Evolutionary conservation across 2,113 vertebrate species (phyloP).

Genomic region (Rhagologus leucostigma): DNA sequence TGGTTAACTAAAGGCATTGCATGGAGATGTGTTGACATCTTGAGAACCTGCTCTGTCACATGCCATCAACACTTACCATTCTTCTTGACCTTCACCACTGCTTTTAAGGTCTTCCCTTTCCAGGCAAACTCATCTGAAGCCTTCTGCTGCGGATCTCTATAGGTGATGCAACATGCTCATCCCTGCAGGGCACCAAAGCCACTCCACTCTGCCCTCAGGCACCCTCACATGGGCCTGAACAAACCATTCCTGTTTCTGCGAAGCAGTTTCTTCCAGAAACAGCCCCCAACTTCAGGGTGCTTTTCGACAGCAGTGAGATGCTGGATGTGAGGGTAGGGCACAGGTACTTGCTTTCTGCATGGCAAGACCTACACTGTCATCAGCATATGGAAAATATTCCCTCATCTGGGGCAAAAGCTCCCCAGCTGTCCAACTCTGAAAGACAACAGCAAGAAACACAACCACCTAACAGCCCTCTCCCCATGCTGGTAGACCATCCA

Average conservation of each 20-base stretch:
- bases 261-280: not conserved
- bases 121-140: not conserved
- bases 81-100: not conserved
- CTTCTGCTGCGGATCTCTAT: not conserved
- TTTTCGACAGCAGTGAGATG: not conserved
- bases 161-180: not conserved
- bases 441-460: not conserved
- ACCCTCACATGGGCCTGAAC: not conserved
- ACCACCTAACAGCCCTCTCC: not conserved
- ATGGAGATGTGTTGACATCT: not conserved
- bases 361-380: accelerated
- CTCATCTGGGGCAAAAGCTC: not conserved
- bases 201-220: not conserved
- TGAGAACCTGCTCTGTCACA: not conserved
- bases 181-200: not conserved
- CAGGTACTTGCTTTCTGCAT: not conserved
- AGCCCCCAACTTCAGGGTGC: not conserved
- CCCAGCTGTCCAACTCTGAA: not conserved
- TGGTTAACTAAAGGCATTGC: not conserved
- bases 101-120: not conserved
- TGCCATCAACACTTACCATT: accelerated
- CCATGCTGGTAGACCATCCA: not conserved
- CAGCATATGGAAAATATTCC: not conserved
- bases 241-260: not conserved
- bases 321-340: not conserved